Percentiles rank a stretch among this genome's conserved stretches.
Evolutionary conservation across 2,113 vertebrate genomes (phyloP).

Genomic region (Oceanodroma tethys): DNA sequence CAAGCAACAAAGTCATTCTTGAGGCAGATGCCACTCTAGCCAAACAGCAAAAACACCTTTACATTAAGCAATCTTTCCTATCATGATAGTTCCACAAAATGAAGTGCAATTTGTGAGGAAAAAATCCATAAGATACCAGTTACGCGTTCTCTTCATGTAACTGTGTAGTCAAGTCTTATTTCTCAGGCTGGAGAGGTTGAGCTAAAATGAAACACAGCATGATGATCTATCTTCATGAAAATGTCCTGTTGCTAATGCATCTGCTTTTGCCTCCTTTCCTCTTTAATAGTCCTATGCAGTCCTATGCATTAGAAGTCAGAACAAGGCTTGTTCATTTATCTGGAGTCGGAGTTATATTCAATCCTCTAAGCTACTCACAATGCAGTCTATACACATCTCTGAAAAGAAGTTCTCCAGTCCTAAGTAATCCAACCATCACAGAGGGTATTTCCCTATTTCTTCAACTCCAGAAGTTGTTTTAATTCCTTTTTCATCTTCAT

Average conservation of each 20-base stretch:
- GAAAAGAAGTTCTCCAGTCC: not conserved
- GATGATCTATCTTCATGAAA: slow-evolving; percentile 5
- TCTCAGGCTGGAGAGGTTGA: slow-evolving; percentile 10
- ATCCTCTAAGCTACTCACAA: not conserved
- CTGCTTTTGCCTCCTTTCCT: slow-evolving; percentile 11
- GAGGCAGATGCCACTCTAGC: not conserved
- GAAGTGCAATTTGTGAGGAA: slow-evolving; percentile 28
- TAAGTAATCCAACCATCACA: not conserved
- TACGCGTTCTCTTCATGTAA: not conserved
- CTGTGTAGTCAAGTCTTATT: slow-evolving; percentile 10
- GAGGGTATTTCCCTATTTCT: not conserved
- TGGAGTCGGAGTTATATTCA: slow-evolving; percentile 15
- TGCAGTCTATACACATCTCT: not conserved
- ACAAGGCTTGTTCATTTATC: slow-evolving; percentile 5
- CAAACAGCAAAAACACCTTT: not conserved
- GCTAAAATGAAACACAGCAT: slow-evolving; percentile 6
- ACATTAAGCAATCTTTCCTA: not conserved
- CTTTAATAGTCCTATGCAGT: not conserved
- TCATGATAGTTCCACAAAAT: slow-evolving; percentile 4
- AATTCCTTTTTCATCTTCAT: not conserved
- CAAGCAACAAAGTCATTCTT: not conserved
- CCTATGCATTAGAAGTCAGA: slow-evolving; percentile 1
- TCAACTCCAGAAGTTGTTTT: not conserved
- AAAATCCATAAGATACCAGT: not conserved
- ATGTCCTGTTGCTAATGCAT: slow-evolving; percentile 15